These are phyloP conservation scores for Rhorus exstirpatorius DNA, from an alignment of 2,888 invertebrate species.

Conservation along the genomic window DNA sequence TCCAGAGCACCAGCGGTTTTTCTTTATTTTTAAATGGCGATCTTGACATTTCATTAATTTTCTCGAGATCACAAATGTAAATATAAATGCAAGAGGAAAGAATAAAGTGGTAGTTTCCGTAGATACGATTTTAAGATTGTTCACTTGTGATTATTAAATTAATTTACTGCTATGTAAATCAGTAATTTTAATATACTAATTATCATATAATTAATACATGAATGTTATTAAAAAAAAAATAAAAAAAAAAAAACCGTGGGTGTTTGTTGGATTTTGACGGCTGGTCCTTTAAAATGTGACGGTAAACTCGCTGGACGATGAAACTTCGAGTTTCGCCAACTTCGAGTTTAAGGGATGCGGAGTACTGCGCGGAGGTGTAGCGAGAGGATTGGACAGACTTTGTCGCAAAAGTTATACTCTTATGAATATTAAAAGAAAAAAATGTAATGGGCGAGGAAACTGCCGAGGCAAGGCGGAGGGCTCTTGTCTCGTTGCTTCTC, in stretches of 20 bases:
- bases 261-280: background rate
- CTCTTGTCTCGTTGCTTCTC: constrained; percentile 17
- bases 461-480: constrained; percentile 32
- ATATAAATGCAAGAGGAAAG: background rate
- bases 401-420: constrained; percentile 54
- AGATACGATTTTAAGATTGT: too few species aligned
- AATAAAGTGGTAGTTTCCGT: background rate
- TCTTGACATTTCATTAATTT: constrained; percentile 33
- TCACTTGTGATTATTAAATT: background rate
- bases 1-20: constrained; percentile 28
- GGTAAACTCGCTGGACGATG: background rate
- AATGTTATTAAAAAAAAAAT: background rate
- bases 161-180: too few species aligned
- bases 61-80: background rate
- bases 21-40: background rate
- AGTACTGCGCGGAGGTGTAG: background rate
- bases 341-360: constrained; percentile 2
- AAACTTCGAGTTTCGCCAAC: constrained; percentile 8
- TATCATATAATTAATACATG: background rate
- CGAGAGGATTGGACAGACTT: constrained; percentile 26
- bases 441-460: constrained; percentile 31
- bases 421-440: constrained; percentile 70
- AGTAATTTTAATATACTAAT: background rate
- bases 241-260: background rate
- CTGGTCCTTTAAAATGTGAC: background rate